Percentiles rank a stretch among this genome's conserved stretches.
phyloP scores from a whole-genome alignment of 2,888 invertebrate genomes.

The Antheraea assamensis region DNA sequence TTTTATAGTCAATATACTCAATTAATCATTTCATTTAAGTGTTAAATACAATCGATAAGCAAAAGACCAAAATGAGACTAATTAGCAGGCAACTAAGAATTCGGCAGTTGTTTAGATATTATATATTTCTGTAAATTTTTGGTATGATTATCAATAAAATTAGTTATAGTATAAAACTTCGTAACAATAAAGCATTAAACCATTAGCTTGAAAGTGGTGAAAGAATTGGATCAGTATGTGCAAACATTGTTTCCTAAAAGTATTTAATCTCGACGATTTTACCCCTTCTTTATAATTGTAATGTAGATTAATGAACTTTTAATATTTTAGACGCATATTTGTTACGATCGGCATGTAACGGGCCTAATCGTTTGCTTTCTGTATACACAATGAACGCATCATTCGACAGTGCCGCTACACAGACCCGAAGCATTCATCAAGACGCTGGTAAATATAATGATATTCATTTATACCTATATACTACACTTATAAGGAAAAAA shows the following conservation, averaged over 20 bases:
- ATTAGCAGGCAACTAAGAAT: too few relatives aligned
- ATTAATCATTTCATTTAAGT: neutral
- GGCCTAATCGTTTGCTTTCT: constrained; percentile 33
- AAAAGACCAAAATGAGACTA: neutral
- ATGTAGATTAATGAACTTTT: neutral
- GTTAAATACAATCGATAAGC: neutral
- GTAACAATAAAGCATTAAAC: too few relatives aligned
- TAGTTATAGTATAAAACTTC: too few relatives aligned
- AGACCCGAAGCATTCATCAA: neutral
- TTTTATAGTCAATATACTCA: neutral
- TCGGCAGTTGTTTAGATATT: too few relatives aligned
- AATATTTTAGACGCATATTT: neutral
- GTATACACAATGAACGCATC: neutral
- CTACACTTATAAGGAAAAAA: too few relatives aligned
- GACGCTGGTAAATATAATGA: neutral
- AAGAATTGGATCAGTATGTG: too few relatives aligned
- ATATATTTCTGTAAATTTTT: too few relatives aligned
- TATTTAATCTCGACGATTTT: too few relatives aligned
- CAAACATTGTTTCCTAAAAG: too few relatives aligned
- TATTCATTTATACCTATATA: neutral
- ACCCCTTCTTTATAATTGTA: neutral
- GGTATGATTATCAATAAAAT: too few relatives aligned
- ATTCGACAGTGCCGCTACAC: neutral
- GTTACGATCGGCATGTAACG: constrained; percentile 34
- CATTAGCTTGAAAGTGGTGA: too few relatives aligned